Evolutionary conservation across 2,797 vertebrate species (phyloP), one percentile per base, ranked within the genome.

Genomic region (Smutsia temminckii): DNA sequence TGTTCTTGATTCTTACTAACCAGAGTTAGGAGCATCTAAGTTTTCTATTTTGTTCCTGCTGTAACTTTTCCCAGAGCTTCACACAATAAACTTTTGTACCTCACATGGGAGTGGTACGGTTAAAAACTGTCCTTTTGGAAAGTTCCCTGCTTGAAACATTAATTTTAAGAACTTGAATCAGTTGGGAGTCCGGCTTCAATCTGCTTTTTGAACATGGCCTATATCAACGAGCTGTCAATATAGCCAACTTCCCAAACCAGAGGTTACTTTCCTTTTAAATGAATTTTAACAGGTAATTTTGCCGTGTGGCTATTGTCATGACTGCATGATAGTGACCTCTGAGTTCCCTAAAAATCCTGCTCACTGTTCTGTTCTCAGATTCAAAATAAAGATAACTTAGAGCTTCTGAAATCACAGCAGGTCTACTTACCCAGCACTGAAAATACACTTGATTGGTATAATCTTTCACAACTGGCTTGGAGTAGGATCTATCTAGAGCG

Each of bases 1-100:
- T 79, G 8, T 68, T 83, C 53, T 57, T 63, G 29, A 78, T 92
- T 93, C 78, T 80, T 83, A 83, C 17, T 55, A 94, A 94, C 63
- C 53, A 85, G 83, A 91, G 17, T 75, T 80, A 29, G 68, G 27
- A 95, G 17, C n/a, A 91, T 78, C 46, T 51, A 78, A 91, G 66
- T 79, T 89, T 90, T 84, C 74, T 88, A 34, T 78, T 68, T 72
- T 81, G 27, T 87, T 93, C 53, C 32, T 91, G 40, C 14, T 64
- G 8, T 90, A 94, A 79, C 74, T 92, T 96, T 89, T 49, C 17
- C 74, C 34, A 55, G 10, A 75, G 37, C 46, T 69, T 72, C 14
- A 55, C 37, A 94, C 85, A 91, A 53, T 95, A 63, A 79, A 91
- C 17, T 75, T 90, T 75, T 97, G 81, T 95, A n/a, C 57, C 95